These are phyloP conservation scores for Geotrypetes seraphini DNA, from an alignment of 2,797 vertebrate species.

Conservation along the genomic window DNA sequence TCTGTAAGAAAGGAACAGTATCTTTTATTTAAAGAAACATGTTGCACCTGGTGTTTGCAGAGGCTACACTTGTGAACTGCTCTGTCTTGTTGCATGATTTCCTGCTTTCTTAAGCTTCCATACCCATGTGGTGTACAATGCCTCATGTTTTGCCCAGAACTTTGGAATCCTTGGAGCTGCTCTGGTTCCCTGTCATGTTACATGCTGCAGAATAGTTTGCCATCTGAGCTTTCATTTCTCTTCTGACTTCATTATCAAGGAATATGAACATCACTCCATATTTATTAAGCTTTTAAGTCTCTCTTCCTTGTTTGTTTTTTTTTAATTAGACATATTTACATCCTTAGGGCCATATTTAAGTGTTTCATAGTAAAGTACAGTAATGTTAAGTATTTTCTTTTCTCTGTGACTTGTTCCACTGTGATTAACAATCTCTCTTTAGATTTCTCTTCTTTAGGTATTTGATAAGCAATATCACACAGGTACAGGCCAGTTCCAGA, in stretches of 20 bases:
- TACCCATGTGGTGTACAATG: no score
- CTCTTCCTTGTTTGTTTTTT: slow-evolving; percentile 72
- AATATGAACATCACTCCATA: slow-evolving; percentile 46
- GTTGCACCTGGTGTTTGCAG: no score
- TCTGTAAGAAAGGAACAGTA: no score
- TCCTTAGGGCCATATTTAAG: slow-evolving; percentile 76
- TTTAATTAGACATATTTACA: slow-evolving; percentile 68
- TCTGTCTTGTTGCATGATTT: no score
- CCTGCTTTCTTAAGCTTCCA: no score
- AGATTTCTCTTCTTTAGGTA: slow-evolving; percentile 98
- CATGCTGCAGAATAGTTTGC: slow-evolving; percentile 89
- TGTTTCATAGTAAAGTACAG: slow-evolving; percentile 85
- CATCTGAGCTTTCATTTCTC: slow-evolving; percentile 74
- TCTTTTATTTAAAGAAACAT: no score
- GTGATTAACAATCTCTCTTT: slow-evolving; percentile 97
- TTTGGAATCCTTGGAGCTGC: no score
- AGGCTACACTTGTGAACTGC: no score
- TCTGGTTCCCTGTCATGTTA: slow-evolving; percentile 43
- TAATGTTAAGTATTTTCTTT: slow-evolving; percentile 88
- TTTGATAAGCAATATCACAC: slow-evolving; percentile 89
- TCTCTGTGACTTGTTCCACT: slow-evolving; percentile 92
- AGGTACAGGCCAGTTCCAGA: slow-evolving; percentile 93
- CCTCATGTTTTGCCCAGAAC: no score
- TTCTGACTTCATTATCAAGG: slow-evolving; percentile 51
- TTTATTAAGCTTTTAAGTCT: slow-evolving; percentile 79